A percentile compares a stretch with the other conserved stretches of the same genome.
Evolutionary conservation across 2,113 vertebrate genomes (phyloP).

Genomic region (Rhadina sibilatrix): DNA sequence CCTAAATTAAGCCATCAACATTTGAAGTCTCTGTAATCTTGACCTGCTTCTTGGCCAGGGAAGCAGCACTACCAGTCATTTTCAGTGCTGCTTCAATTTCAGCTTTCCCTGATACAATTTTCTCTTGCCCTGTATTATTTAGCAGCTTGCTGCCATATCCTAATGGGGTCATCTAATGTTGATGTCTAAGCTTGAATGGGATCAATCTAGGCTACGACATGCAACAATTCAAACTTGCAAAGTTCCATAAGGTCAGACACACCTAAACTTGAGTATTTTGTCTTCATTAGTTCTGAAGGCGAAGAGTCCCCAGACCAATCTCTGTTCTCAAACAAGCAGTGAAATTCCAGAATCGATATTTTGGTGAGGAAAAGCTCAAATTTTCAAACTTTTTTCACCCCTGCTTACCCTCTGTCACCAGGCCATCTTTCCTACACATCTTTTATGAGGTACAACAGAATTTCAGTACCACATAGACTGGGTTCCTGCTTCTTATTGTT

Average conservation of each 20-base stretch:
- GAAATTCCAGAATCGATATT: not conserved
- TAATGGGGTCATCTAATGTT: not conserved
- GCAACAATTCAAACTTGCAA: not conserved
- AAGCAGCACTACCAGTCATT: not conserved
- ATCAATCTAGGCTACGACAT: not conserved
- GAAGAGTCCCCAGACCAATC: not conserved
- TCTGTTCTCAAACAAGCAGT: not conserved
- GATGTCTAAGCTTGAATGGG: not conserved
- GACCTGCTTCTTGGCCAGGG: not conserved
- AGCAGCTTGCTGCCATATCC: not conserved
- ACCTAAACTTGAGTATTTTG: not conserved
- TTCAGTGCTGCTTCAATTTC: not conserved
- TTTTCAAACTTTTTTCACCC: not conserved
- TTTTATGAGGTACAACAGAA: not conserved
- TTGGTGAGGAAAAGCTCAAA: not conserved
- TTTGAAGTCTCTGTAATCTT: not conserved
- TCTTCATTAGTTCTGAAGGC: conserved; percentile 7
- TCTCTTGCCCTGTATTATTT: not conserved
- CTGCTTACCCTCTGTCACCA: not conserved
- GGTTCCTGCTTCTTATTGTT: not conserved
- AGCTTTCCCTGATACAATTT: not conserved
- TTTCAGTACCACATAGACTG: not conserved
- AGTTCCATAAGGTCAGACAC: not conserved
- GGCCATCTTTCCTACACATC: not conserved
- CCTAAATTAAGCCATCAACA: not conserved